Conservation (phyloP, 2,113 vertebrate species). For the Oreochromis tanganicae region DNA sequence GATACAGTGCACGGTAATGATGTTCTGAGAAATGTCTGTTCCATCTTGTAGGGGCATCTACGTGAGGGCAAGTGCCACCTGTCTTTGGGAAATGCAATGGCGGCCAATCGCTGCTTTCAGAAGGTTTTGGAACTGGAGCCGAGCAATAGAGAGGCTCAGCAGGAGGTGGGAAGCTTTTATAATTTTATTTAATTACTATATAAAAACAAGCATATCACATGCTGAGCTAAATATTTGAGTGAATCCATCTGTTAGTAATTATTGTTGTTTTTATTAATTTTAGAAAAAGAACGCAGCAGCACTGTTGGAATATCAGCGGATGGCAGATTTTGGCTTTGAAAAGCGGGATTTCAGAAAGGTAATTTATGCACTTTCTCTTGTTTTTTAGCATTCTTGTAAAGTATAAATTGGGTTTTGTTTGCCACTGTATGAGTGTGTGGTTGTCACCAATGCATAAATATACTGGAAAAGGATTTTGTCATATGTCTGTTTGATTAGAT, state of each 20-base stretch:
- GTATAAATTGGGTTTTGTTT: not conserved
- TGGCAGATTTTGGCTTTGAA: constrained; percentile 87
- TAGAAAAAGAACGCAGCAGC: constrained; percentile 85
- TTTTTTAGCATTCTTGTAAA: not conserved
- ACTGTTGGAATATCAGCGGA: constrained; percentile 86
- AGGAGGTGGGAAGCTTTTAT: constrained; percentile 74
- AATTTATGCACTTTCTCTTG: not conserved
- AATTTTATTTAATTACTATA: not conserved
- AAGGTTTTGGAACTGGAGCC: constrained; percentile 88
- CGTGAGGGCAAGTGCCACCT: constrained; percentile 94
- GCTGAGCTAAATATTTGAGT: not conserved
- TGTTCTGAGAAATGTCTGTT: not conserved
- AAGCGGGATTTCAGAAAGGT: constrained; percentile 97
- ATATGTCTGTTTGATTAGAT: not conserved
- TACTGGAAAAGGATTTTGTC: not conserved
- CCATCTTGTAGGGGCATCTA: constrained; percentile 81
- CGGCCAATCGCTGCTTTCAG: constrained; percentile 88
- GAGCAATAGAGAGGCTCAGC: constrained; percentile 81
- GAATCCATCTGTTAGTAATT: not conserved
- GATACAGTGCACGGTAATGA: not conserved
- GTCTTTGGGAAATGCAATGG: constrained; percentile 91
- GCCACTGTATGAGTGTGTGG: not conserved
- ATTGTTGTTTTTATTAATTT: constrained; percentile 26
- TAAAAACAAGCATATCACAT: not conserved
- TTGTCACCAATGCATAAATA: not conserved